phyloP scores from a whole-genome alignment of 2,113 vertebrate species.

The Verasper variegatus region DNA sequence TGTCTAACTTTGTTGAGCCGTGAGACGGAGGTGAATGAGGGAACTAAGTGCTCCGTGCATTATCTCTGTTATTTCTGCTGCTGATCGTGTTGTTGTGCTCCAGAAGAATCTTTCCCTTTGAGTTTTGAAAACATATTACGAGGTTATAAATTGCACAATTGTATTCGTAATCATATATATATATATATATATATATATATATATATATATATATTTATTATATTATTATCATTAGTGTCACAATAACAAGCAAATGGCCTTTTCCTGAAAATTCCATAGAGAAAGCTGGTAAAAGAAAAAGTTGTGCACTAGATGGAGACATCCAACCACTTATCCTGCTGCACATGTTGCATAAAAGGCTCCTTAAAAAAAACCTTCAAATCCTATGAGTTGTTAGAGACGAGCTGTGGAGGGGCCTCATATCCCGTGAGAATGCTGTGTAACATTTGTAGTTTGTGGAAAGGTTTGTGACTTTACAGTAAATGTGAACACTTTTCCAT shows the following conservation, averaged over 20 bases:
- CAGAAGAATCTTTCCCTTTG: neutral
- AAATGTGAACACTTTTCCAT: neutral
- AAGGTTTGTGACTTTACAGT: too few species aligned
- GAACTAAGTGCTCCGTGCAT: too few species aligned
- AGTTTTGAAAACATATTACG: neutral
- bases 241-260: too few species aligned
- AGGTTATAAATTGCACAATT: too few species aligned
- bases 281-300: neutral
- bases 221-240: too few species aligned
- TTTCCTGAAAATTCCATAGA: neutral
- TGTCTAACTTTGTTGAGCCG: too few species aligned
- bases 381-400: neutral
- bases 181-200: too few species aligned
- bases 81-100: neutral
- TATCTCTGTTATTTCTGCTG: neutral
- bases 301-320: conserved; percentile 62
- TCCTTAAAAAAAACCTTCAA: neutral
- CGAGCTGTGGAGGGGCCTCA: neutral
- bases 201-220: too few species aligned
- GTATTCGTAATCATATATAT: too few species aligned
- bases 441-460: neutral
- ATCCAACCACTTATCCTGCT: conserved; percentile 16
- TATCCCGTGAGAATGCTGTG: neutral
- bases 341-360: neutral
- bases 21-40: too few species aligned